Evolutionary conservation across 2,888 invertebrate species (phyloP).

Genomic region (Smittia sp.): DNA sequence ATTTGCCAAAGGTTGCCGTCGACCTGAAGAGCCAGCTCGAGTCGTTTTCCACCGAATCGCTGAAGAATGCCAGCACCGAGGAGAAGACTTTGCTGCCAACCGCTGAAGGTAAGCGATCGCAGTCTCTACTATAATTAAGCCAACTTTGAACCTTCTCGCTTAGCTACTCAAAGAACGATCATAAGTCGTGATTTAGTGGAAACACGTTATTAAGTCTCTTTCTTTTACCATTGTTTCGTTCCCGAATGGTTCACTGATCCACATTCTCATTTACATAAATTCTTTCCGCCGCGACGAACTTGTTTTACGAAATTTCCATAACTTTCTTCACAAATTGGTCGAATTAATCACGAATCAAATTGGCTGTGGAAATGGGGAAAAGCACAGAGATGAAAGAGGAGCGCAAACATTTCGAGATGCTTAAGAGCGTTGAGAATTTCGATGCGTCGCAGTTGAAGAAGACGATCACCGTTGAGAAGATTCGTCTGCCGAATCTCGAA

Average conservation of each 20-base stretch:
- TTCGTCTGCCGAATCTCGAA: slow-evolving; percentile 78
- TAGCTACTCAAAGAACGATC: too few species aligned
- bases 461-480: slow-evolving; percentile 78
- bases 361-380: slow-evolving; percentile 29
- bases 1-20: slow-evolving; percentile 84
- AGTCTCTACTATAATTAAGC: too few species aligned
- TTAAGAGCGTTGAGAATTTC: slow-evolving; percentile 74
- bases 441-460: slow-evolving; percentile 71
- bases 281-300: neutral
- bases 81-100: slow-evolving; percentile 92
- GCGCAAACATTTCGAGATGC: slow-evolving; percentile 71
- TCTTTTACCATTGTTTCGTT: neutral
- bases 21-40: slow-evolving; percentile 89
- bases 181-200: too few species aligned
- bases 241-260: slow-evolving; percentile 21
- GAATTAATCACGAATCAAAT: neutral
- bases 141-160: too few species aligned
- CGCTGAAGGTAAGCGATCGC: slow-evolving; percentile 72
- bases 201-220: slow-evolving; percentile 14
- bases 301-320: neutral
- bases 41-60: slow-evolving; percentile 81
- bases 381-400: slow-evolving; percentile 68
- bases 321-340: neutral
- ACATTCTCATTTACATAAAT: slow-evolving; percentile 17
- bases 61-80: slow-evolving; percentile 84